Evolutionary conservation across 2,113 vertebrate species (phyloP).

Genomic region (Heptranchias perlo): DNA sequence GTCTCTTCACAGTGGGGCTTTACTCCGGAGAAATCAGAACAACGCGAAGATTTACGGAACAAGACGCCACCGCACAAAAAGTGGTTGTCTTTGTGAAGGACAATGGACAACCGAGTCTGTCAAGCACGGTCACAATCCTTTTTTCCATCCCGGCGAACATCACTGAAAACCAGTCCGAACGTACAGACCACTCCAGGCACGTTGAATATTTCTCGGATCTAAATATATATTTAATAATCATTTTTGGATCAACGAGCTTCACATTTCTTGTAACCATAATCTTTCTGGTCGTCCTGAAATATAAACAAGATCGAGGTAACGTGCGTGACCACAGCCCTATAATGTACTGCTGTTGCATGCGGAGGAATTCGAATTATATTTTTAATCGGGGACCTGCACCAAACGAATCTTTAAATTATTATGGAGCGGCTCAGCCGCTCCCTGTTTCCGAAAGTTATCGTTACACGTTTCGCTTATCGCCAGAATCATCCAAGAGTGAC

Average conservation of each 20-base stretch:
- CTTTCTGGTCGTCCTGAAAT: slow-evolving; percentile 62
- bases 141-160: slow-evolving; percentile 58
- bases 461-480: not conserved
- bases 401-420: not conserved
- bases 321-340: too few species aligned
- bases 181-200: too few species aligned
- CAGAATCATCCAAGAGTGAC: not conserved
- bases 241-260: slow-evolving; percentile 60
- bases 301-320: slow-evolving; percentile 47
- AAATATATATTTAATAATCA: slow-evolving; percentile 62
- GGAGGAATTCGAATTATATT: not conserved
- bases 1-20: slow-evolving; percentile 53
- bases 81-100: slow-evolving; percentile 61
- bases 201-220: slow-evolving; percentile 60
- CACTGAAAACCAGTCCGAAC: slow-evolving; percentile 51
- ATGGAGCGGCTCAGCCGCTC: not conserved
- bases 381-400: not conserved
- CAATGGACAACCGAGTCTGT: slow-evolving; percentile 63
- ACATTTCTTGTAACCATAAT: slow-evolving; percentile 62
- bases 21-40: slow-evolving; percentile 57
- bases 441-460: not conserved
- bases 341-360: not conserved
- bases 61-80: slow-evolving; percentile 57
- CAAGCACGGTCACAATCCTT: slow-evolving; percentile 62
- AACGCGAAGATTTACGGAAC: slow-evolving; percentile 49